Evolutionary conservation across 1,140 invertebrate genomes (phyloP).

Genomic region (Drosophila simulans): DNA sequence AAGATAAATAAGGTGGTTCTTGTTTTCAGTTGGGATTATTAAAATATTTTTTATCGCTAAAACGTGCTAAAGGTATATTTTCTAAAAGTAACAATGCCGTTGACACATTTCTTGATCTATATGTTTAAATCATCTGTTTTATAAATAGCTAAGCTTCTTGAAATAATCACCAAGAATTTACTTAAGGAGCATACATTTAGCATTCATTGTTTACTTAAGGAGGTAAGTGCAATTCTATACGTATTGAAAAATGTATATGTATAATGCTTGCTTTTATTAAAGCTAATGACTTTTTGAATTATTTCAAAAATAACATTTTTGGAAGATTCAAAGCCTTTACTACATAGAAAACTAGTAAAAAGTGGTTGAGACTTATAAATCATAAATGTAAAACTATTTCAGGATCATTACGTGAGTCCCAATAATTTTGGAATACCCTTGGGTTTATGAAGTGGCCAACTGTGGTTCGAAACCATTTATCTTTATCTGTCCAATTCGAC

Average conservation of each 20-base stretch:
- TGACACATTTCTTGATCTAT: background rate
- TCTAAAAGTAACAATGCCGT: constrained; percentile 5
- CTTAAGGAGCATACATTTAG: background rate
- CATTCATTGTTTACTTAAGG: background rate
- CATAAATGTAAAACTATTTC: too few species aligned
- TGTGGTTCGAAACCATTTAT: background rate
- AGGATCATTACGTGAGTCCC: too few species aligned
- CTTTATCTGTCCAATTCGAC: constrained; percentile 1
- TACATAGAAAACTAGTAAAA: too few species aligned
- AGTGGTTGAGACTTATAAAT: too few species aligned
- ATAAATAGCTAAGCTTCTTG: background rate
- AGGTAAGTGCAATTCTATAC: too few species aligned
- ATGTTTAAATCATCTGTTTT: constrained; percentile 16
- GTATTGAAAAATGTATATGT: background rate
- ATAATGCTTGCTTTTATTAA: background rate
- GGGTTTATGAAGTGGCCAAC: background rate
- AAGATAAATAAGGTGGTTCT: too few species aligned
- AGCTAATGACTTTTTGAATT: too few species aligned
- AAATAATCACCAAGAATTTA: background rate
- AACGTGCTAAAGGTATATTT: background rate
- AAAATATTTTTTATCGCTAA: too few species aligned
- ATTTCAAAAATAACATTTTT: too few species aligned
- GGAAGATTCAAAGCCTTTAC: too few species aligned
- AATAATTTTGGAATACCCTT: background rate
- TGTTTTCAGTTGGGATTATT: too few species aligned